These are phyloP conservation scores for Brachynemurus nebulosus DNA, from an alignment of 2,888 invertebrate species.

Conservation along the genomic window DNA sequence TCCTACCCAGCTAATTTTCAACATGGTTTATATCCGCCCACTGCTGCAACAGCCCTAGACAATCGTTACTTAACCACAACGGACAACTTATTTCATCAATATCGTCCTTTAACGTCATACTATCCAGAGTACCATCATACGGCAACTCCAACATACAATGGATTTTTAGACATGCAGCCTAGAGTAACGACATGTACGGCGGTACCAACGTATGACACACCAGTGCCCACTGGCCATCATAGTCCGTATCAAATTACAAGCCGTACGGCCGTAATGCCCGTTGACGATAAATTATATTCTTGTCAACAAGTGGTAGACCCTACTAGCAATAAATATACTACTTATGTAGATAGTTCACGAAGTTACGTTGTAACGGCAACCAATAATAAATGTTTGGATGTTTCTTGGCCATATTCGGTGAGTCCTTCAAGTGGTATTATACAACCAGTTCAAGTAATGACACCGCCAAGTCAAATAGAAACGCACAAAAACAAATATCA, in stretches of 20 bases:
- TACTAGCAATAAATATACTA: constrained; percentile 41
- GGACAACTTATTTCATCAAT: constrained; percentile 81
- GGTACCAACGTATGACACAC: constrained; percentile 44
- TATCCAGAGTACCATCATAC: constrained; percentile 65
- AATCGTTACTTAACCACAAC: constrained; percentile 56
- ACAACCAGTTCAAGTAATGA: constrained; percentile 33
- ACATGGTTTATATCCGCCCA: constrained; percentile 41
- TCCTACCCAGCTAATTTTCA: constrained; percentile 51
- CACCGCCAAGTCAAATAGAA: constrained; percentile 22
- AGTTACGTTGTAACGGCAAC: constrained; percentile 37
- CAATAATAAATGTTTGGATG: constrained; percentile 30
- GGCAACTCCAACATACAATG: constrained; percentile 55
- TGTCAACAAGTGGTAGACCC: constrained; percentile 44
- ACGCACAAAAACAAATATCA: constrained; percentile 25
- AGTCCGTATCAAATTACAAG: constrained; percentile 34
- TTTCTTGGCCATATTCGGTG: constrained; percentile 35
- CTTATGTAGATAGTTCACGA: constrained; percentile 42
- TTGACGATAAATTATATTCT: constrained; percentile 46
- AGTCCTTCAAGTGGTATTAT: constrained; percentile 35
- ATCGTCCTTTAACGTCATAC: constrained; percentile 73
- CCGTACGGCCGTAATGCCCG: constrained; percentile 28
- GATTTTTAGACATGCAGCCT: constrained; percentile 65
- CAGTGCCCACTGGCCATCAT: constrained; percentile 32
- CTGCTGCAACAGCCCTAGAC: constrained; percentile 37
- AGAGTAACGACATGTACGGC: constrained; percentile 43